A percentile compares a stretch with the other conserved stretches of the same genome.
phyloP scores from a whole-genome alignment of 2,113 vertebrate genomes.

The Xiphophorus hellerii region DNA sequence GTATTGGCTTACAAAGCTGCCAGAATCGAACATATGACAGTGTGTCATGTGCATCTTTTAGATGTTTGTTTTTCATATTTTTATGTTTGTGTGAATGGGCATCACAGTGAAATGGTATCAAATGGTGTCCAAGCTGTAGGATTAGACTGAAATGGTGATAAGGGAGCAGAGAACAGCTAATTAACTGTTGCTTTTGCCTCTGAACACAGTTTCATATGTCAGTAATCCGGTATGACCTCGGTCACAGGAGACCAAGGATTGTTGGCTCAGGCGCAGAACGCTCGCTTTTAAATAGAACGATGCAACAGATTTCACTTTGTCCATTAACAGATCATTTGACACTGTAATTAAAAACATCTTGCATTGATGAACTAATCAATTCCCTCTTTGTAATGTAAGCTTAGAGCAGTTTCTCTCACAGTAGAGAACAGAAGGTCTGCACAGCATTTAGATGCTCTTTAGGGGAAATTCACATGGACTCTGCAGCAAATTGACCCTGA shows the following conservation, averaged over 20 bases:
- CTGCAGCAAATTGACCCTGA: slow-evolving; percentile 11
- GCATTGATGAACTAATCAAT: slow-evolving; percentile 73
- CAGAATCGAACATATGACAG: slow-evolving; percentile 1
- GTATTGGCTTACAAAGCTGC: slow-evolving; percentile 5
- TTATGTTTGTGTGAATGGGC: slow-evolving; percentile 25
- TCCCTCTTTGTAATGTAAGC: slow-evolving; percentile 68
- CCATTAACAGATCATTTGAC: slow-evolving; percentile 80
- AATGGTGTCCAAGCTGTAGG: slow-evolving; percentile 43
- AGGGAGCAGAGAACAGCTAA: slow-evolving; percentile 58
- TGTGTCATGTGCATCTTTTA: slow-evolving; percentile 26
- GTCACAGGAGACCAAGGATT: slow-evolving; percentile 57
- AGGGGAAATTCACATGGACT: slow-evolving; percentile 40
- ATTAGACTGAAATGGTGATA: slow-evolving; percentile 51
- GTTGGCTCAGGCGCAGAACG: slow-evolving; percentile 45
- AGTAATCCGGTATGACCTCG: slow-evolving; percentile 72
- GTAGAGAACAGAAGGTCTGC: slow-evolving; percentile 37
- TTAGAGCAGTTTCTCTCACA: slow-evolving; percentile 46
- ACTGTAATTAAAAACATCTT: slow-evolving; percentile 81
- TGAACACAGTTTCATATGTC: slow-evolving; percentile 64
- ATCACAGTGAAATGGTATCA: slow-evolving; percentile 44
- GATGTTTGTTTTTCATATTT: slow-evolving; percentile 14
- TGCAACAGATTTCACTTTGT: slow-evolving; percentile 75
- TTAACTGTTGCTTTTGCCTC: slow-evolving; percentile 64
- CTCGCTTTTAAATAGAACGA: slow-evolving; percentile 67
- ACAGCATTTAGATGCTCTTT: slow-evolving; percentile 44